Percentiles rank a stretch among this genome's conserved stretches.
Conservation (phyloP, 2,888 invertebrate species). For the Drosophila cracens region DNA sequence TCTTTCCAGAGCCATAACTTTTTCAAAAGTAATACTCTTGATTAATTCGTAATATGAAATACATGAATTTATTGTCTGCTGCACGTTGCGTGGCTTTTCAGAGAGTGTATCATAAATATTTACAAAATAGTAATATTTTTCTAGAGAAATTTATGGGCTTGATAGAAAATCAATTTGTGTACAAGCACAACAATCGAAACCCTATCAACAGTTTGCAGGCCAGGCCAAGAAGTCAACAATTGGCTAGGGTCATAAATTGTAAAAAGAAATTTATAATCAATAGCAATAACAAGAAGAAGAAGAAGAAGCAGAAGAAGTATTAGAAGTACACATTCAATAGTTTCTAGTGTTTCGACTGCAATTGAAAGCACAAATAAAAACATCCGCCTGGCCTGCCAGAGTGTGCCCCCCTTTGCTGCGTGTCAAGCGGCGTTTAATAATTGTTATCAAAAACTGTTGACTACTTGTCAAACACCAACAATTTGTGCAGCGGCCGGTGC, state of each 20-base stretch:
- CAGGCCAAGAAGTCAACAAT: constrained; percentile 57
- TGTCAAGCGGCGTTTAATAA: constrained; percentile 54
- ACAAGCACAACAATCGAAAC: constrained; percentile 10
- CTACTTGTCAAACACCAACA: constrained; percentile 78
- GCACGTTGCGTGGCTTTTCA: background rate
- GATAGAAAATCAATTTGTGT: constrained; percentile 69
- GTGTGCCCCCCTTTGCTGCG: constrained; percentile 9
- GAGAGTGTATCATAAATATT: constrained; percentile 45
- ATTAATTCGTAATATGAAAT: background rate
- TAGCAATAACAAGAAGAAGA: constrained; percentile 9
- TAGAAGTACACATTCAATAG: constrained; percentile 10
- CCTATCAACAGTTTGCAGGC: constrained; percentile 29
- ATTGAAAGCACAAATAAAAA: constrained; percentile 56
- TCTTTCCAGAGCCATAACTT: background rate
- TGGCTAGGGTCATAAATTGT: constrained; percentile 68
- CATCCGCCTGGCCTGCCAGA: constrained; percentile 41
- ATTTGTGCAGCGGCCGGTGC: constrained; percentile 68
- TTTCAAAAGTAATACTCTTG: background rate
- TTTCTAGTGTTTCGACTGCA: constrained; percentile 12
- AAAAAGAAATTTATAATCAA: constrained; percentile 58
- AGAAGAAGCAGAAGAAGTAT: constrained; percentile 3
- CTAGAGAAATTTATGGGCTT: constrained; percentile 59
- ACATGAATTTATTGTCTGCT: background rate
- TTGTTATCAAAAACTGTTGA: constrained; percentile 74
- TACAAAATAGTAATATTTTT: constrained; percentile 41